phyloP scores from a whole-genome alignment of 2,113 vertebrate species.

The Phrynosoma blainvillii region DNA sequence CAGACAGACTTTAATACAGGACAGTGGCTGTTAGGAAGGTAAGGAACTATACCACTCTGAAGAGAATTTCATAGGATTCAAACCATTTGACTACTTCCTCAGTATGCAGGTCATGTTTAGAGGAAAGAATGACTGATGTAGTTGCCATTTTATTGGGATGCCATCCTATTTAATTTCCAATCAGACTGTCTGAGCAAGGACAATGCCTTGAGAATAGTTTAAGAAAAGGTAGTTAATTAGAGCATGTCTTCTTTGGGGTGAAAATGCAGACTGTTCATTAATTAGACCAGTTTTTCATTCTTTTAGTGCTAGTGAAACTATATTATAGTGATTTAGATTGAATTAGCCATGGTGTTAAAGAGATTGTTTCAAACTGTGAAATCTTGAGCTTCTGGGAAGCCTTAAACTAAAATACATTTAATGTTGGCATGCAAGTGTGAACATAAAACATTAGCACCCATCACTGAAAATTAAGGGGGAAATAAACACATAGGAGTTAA shows the following conservation, averaged over 20 bases:
- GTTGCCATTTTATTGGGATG: constrained; percentile 54
- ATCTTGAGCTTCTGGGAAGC: constrained; percentile 3
- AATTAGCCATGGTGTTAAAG: constrained; percentile 28
- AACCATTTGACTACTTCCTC: constrained; percentile 21
- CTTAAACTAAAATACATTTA: constrained; percentile 2
- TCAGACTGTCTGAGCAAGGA: constrained; percentile 54
- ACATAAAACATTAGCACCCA: background rate
- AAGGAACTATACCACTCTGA: constrained; percentile 44
- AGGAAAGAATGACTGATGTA: constrained; percentile 37
- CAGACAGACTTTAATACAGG: background rate
- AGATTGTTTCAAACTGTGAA: constrained; percentile 20
- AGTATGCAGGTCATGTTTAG: constrained; percentile 25
- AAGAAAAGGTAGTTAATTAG: constrained; percentile 65
- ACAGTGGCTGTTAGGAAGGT: background rate
- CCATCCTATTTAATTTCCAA: constrained; percentile 60
- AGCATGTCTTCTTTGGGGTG: constrained; percentile 29
- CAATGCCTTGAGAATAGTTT: constrained; percentile 57
- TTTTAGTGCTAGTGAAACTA: constrained; percentile 38
- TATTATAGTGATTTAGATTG: constrained; percentile 55
- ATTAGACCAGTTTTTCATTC: constrained; percentile 42
- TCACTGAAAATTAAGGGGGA: background rate
- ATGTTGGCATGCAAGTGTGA: background rate
- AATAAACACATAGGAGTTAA: background rate
- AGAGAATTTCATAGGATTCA: constrained; percentile 33
- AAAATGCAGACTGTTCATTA: constrained; percentile 38